A percentile compares a stretch with the other conserved stretches of the same genome.
Evolutionary conservation across 37 sponge, comb jelly and placozoan species (phyloP).

Genomic region (Geodia barretti): DNA sequence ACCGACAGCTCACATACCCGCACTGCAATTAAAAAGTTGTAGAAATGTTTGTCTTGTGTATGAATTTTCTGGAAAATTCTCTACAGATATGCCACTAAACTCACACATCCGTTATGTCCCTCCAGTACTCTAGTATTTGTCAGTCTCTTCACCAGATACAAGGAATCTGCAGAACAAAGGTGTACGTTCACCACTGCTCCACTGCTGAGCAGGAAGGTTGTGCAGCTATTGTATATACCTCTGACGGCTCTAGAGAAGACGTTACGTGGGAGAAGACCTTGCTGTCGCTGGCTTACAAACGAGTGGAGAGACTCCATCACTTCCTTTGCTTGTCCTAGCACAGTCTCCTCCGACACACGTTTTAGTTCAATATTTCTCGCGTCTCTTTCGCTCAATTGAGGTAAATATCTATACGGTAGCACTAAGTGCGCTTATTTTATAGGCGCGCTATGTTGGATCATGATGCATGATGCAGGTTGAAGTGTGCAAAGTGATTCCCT

Average conservation of each 20-base stretch:
- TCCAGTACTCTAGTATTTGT: slow-evolving; percentile 21
- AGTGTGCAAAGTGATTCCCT: slow-evolving; percentile 1
- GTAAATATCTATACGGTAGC: background rate
- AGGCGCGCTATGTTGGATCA: background rate
- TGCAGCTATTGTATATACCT: slow-evolving; percentile 4
- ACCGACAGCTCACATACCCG: too few species aligned
- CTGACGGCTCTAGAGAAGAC: slow-evolving; percentile 14
- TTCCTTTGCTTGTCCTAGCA: background rate
- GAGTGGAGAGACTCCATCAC: slow-evolving; percentile 23
- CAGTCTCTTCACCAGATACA: slow-evolving; percentile 41
- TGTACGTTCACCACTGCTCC: too few species aligned
- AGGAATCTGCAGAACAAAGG: slow-evolving; percentile 35
- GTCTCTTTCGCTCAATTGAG: too few species aligned
- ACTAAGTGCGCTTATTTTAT: slow-evolving; percentile 3
- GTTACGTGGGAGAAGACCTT: slow-evolving; percentile 11
- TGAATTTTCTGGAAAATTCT: too few species aligned
- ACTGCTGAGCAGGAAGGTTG: background rate
- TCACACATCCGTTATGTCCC: slow-evolving; percentile 75
- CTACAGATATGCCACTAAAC: background rate
- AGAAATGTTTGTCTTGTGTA: too few species aligned
- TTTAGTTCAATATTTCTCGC: too few species aligned
- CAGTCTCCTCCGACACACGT: too few species aligned
- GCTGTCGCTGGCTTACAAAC: slow-evolving; percentile 11
- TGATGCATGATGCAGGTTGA: slow-evolving; percentile 2
- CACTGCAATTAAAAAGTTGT: too few species aligned